Base-by-base conservation (phyloP, 1,140 invertebrate species). In the Bemisia tabaci region DNA sequence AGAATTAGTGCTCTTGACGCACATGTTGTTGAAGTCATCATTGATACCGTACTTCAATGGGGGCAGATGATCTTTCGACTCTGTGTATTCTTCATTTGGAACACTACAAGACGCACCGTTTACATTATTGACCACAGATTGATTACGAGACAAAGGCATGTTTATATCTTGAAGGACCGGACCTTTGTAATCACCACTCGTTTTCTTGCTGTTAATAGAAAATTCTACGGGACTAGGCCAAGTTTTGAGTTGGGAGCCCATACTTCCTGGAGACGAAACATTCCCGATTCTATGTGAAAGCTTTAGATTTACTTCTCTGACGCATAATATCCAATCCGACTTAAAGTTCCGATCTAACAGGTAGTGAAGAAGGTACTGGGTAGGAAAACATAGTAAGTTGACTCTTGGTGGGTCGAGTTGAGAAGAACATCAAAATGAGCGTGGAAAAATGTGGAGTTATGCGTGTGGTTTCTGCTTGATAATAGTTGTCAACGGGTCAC, bases 71-170 rank as follows among this genome's bases (percentile, higher is more conserved):
- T 69, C 66, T 63, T 39, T 67, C 62, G 39, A 48, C 60, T 69
- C 68, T 22, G 64, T 5, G 65, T 67, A 66, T 9, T 48, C n/a
- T 25, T 69, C 68, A 63, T 63, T 66, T 48, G 68, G 39, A 48
- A 48, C 64, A 65, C 67, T 68, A 26, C 64, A 62, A 39, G 67
- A 68, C 58, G 67, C 64, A 62, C 67, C 67, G 63, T 68, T 68
- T 21, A 68, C 65, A 26, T 65, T 68, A 68, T 65, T 68, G 59
- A 68, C 61, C 22, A 65, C 33, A 58, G 67, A 68, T 59, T 64
- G 67, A 22, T 64, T 62, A 26, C 67, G 63, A 61, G 67, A 64
- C 59, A 68, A 63, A 63, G 67, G 33, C 67, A 68, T 68, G 59
- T 68, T 62, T 60, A 65, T 68, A 62, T 68, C 67, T 65, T 68